Evolutionary conservation across 2,797 vertebrate genomes (phyloP), one percentile per base, ranked within the genome.

Genomic region (Capromys pilorides): DNA sequence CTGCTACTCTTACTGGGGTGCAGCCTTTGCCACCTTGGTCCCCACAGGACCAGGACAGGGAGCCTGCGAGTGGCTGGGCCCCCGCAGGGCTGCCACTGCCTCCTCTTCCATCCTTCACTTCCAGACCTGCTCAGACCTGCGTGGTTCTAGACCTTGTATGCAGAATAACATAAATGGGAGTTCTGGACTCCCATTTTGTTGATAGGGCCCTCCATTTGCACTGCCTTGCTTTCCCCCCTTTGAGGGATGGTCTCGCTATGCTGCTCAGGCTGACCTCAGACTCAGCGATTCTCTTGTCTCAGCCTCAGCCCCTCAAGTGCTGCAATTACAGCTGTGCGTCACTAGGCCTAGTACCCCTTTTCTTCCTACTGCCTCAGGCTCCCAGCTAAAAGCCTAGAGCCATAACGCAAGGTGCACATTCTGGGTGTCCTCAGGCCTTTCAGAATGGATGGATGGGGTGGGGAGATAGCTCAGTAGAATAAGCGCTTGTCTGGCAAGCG

Each of bases 161-260:
- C 3, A 9, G 26, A 36, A 86, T 26, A 16, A 31, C 64, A 9
- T 16, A 33, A n/a, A n/a, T n/a, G n/a, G n/a, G n/a, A n/a, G 9
- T 7, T 33, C 36, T 19, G 1, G 0, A 36, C 39, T 61, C 2
- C 61, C 0, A 0, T 66, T 22, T 49, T 21, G 31, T 66, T 36
- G 12, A 24, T 6, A 39, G 6, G 5, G 54, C 71, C 36, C 51
- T 90, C 10, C 1, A 39, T 41, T 39, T 51, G 28, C 16, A 14
- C n/a, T 51, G 62, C 33, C 26, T 45, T 39, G 21, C 54, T 16
- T 9, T 51, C 54, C 54, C 14, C 54, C 54, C 54, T 61, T 67
- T 16, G 66, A 36, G 66, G n/a, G 16, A n/a, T 5, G 33, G 66
- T 36, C n/a, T 69, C 5, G 6, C 6, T 69, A 36, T 69, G 18